Conservation (phyloP, 2,888 invertebrate species). For the Drosophila meridiana region DNA sequence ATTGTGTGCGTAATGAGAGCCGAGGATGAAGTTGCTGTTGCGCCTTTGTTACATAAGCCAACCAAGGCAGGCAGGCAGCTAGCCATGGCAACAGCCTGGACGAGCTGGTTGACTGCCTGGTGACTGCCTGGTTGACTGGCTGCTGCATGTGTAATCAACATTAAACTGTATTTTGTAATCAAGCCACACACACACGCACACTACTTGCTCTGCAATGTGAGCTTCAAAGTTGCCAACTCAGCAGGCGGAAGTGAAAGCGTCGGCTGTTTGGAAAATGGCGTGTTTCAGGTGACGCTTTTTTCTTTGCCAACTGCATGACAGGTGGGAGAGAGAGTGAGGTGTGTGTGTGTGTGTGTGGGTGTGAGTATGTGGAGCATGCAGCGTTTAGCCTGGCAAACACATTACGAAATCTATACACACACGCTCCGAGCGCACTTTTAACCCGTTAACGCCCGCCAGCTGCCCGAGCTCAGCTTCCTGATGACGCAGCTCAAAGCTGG, state of each 20-base stretch:
- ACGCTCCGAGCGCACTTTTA: conserved; percentile 78
- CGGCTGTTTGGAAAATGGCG: conserved; percentile 62
- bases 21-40: conserved; percentile 23
- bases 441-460: conserved; percentile 76
- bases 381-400: conserved; percentile 59
- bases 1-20: conserved; percentile 75
- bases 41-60: conserved; percentile 53
- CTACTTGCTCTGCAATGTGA: conserved; percentile 11
- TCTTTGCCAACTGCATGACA: conserved; percentile 65
- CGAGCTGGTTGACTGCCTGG: conserved; percentile 18
- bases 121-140: conserved; percentile 24
- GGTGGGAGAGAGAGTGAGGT: neutral
- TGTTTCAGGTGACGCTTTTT: conserved; percentile 69
- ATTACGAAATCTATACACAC: conserved; percentile 80
- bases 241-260: conserved; percentile 74
- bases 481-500: conserved; percentile 51
- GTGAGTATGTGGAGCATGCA: neutral
- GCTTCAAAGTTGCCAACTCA: conserved; percentile 68
- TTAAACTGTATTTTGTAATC: conserved; percentile 80
- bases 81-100: conserved; percentile 42
- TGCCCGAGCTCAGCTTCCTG: conserved; percentile 53
- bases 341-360: neutral
- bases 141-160: conserved; percentile 77
- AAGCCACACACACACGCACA: conserved; percentile 44
- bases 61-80: conserved; percentile 25